Conservation (phyloP, 2,888 invertebrate species). For the Agelastica alni region DNA sequence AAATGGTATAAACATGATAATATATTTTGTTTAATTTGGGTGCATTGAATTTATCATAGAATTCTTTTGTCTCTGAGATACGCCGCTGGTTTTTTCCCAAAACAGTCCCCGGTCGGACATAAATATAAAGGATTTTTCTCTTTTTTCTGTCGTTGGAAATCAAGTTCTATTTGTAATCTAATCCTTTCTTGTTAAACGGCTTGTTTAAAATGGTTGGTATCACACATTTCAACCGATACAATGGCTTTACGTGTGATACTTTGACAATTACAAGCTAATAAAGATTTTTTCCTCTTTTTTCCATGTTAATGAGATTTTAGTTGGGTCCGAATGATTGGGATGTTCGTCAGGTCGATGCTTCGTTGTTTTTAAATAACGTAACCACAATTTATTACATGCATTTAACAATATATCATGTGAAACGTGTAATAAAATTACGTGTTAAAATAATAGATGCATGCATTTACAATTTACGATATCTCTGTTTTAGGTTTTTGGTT, state of each 20-base stretch:
- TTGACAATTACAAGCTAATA: slow-evolving; percentile 42
- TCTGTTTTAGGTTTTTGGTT: too few relatives aligned
- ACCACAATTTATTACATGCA: too few relatives aligned
- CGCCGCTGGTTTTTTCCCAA: slow-evolving; percentile 7
- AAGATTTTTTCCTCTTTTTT: slow-evolving; percentile 35
- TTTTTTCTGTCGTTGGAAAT: slow-evolving; percentile 34
- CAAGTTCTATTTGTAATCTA: slow-evolving; percentile 43
- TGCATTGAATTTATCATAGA: too few relatives aligned
- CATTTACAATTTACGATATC: too few relatives aligned
- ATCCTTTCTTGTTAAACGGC: slow-evolving; percentile 43
- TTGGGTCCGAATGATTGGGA: background rate
- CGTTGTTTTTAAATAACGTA: background rate
- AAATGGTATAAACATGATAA: too few relatives aligned
- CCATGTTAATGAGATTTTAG: slow-evolving; percentile 26
- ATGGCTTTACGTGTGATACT: slow-evolving; percentile 37
- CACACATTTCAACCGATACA: slow-evolving; percentile 40
- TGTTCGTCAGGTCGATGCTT: slow-evolving; percentile 1
- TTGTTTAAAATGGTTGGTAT: slow-evolving; percentile 37
- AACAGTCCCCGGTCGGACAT: slow-evolving; percentile 30
- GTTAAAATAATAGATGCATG: too few relatives aligned
- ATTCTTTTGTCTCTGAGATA: too few relatives aligned
- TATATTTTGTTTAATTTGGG: too few relatives aligned
- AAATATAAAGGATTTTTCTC: slow-evolving; percentile 34
- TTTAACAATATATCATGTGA: too few relatives aligned
- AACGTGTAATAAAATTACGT: too few relatives aligned